These are phyloP conservation scores for Lepidochitona cinerea DNA, from an alignment of 2,888 invertebrate genomes.

Conservation along the genomic window DNA sequence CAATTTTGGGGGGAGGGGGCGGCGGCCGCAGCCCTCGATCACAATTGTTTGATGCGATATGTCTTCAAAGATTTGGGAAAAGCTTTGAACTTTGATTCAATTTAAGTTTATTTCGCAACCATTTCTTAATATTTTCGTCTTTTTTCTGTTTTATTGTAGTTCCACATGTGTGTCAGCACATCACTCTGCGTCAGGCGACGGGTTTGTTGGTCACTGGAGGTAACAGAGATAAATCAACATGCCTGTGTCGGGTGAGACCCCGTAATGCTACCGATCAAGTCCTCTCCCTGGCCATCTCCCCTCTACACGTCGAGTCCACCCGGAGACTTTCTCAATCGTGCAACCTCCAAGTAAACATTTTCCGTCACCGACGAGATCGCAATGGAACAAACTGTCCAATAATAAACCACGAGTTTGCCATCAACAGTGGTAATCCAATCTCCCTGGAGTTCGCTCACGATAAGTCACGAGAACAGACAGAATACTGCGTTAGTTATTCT, in stretches of 20 bases:
- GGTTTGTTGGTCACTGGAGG: background rate
- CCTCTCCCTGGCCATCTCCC: background rate
- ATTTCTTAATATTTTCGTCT: too few relatives aligned
- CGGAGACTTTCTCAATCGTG: background rate
- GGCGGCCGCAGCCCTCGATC: too few relatives aligned
- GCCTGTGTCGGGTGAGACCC: background rate
- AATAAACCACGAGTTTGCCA: background rate
- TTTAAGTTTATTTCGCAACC: too few relatives aligned
- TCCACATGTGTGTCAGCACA: background rate
- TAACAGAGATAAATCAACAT: background rate
- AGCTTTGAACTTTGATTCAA: too few relatives aligned
- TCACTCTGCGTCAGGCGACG: background rate
- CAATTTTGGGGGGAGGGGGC: too few relatives aligned
- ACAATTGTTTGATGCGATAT: too few relatives aligned
- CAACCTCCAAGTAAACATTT: background rate
- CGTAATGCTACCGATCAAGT: background rate
- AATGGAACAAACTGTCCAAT: background rate
- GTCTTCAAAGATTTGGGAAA: too few relatives aligned
- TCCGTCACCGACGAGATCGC: background rate
- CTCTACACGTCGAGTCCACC: background rate
- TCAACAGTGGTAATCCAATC: background rate
- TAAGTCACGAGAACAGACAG: background rate
- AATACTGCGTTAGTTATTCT: background rate
- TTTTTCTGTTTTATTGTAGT: too few relatives aligned
- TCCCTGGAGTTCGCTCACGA: background rate